A percentile compares a stretch with the other conserved stretches of the same genome.
Conservation (phyloP, 2,797 vertebrate species). For the Pseudomugil gertrudae region DNA sequence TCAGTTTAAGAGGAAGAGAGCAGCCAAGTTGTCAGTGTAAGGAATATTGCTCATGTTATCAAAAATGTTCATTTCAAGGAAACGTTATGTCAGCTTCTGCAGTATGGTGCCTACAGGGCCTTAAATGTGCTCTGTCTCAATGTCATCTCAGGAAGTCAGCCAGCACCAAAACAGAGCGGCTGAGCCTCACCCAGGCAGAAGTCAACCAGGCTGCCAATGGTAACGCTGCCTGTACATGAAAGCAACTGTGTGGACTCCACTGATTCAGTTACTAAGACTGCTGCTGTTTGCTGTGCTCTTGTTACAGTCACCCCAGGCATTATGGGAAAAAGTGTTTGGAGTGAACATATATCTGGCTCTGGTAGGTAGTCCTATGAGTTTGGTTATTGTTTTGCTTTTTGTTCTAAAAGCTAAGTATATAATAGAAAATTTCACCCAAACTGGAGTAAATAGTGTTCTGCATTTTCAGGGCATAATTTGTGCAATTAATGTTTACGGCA, state of each 20-base stretch:
- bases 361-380: constrained; percentile 51
- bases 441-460: not conserved
- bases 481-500: not conserved
- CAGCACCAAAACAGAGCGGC: constrained; percentile 71
- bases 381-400: not conserved
- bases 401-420: too few species aligned
- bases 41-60: constrained; percentile 29
- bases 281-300: constrained; percentile 20
- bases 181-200: constrained; percentile 79
- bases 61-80: constrained; percentile 4
- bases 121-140: constrained; percentile 46
- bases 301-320: constrained; percentile 77
- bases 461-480: not conserved
- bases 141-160: constrained; percentile 74
- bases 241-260: not conserved
- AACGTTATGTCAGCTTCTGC: not conserved
- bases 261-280: not conserved
- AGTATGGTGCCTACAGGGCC: constrained; percentile 1
- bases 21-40: constrained; percentile 76
- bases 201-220: constrained; percentile 72
- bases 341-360: constrained; percentile 75
- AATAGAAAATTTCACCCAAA: not conserved
- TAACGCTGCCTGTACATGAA: constrained; percentile 35
- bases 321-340: constrained; percentile 83
- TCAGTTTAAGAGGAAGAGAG: constrained; percentile 48